phyloP scores from a whole-genome alignment of 2,797 vertebrate species.

The Parauchenoglanis ngamensis region DNA sequence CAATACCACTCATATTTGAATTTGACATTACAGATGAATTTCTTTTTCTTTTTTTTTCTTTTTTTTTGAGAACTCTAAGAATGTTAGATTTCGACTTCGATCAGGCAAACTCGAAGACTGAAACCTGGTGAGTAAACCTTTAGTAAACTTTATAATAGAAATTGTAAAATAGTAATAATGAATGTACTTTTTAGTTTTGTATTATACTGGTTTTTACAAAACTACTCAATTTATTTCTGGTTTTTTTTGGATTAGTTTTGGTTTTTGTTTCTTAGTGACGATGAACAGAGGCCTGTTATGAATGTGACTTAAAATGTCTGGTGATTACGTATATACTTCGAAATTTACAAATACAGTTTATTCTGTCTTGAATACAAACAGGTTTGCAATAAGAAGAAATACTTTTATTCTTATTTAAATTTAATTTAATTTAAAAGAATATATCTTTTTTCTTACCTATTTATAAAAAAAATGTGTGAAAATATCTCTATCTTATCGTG shows the following conservation, averaged over 20 bases:
- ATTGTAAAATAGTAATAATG: background rate
- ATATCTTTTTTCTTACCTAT: background rate
- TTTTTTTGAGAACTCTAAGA: background rate
- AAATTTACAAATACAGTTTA: background rate
- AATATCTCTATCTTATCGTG: background rate
- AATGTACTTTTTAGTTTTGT: background rate
- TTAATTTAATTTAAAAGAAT: no score
- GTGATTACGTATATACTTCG: background rate
- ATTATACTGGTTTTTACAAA: background rate
- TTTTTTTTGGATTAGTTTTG: background rate
- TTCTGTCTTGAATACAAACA: background rate
- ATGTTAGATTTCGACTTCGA: background rate
- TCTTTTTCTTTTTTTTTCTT: background rate
- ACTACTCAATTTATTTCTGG: no score
- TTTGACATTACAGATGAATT: background rate
- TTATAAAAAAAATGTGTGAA: background rate
- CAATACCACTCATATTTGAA: slow-evolving; percentile 21
- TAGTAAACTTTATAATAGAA: background rate
- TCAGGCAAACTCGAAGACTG: background rate
- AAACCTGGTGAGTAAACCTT: slow-evolving; percentile 43
- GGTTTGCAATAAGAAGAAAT: background rate
- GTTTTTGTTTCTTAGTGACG: background rate
- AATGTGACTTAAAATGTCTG: slow-evolving; percentile 14
- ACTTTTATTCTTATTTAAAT: background rate
- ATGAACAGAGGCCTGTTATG: slow-evolving; percentile 30